Evolutionary conservation across 2,888 invertebrate genomes (phyloP).

Genomic region (Galeopsomyia nigrocyanea): DNA sequence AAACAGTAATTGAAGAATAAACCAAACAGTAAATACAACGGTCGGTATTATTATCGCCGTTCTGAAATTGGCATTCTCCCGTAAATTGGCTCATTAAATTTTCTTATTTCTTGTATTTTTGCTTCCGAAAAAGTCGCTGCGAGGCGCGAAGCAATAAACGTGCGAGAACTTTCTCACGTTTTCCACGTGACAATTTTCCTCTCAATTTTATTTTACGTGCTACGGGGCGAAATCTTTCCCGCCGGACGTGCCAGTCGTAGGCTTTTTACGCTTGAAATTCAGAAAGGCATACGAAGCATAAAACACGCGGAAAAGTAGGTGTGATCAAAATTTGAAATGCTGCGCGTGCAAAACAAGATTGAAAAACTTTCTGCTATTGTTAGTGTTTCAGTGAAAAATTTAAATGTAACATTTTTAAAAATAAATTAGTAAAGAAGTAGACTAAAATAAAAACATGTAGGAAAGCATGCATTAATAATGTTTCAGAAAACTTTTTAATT

Average conservation of each 20-base stretch:
- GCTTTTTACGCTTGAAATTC: slow-evolving; percentile 7
- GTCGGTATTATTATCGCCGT: neutral
- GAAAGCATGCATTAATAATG: too few relatives aligned
- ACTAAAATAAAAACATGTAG: neutral
- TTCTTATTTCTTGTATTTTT: slow-evolving; percentile 17
- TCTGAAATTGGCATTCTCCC: neutral
- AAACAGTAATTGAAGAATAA: neutral
- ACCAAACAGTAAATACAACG: neutral
- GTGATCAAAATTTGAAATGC: too few relatives aligned
- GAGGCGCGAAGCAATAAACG: slow-evolving; percentile 8
- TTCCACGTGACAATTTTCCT: slow-evolving; percentile 17
- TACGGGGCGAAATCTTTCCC: neutral
- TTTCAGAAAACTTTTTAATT: too few relatives aligned
- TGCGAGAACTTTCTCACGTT: slow-evolving; percentile 1
- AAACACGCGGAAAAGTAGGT: too few relatives aligned
- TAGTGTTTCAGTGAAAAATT: neutral
- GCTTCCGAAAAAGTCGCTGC: neutral
- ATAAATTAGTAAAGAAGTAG: neutral
- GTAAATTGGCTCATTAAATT: slow-evolving; percentile 19
- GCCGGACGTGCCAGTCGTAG: neutral
- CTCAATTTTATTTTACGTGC: slow-evolving; percentile 27
- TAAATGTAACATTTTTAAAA: neutral
- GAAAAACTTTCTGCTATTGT: too few relatives aligned
- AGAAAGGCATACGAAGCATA: neutral
- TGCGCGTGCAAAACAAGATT: too few relatives aligned